Percentiles rank a stretch among this genome's conserved stretches.
phyloP scores from a whole-genome alignment of 2,113 vertebrate species.

The Notothenia rossii region DNA sequence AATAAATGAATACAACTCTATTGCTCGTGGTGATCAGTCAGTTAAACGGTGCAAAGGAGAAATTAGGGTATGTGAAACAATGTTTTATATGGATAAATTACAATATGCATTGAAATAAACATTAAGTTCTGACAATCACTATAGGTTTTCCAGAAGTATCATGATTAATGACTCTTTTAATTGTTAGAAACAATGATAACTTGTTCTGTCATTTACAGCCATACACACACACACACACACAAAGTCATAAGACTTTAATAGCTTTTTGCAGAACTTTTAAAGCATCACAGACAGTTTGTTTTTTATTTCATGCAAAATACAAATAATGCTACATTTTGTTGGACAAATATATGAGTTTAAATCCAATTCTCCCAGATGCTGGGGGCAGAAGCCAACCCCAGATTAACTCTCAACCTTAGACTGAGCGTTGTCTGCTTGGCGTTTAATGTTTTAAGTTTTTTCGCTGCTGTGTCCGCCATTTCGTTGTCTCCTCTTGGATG shows the following conservation, averaged over 20 bases:
- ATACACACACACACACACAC: too few species aligned
- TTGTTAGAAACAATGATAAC: conserved; percentile 3
- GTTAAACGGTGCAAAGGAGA: background rate
- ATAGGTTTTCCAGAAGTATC: background rate
- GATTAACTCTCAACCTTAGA: too few species aligned
- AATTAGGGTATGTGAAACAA: background rate
- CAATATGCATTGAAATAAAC: background rate
- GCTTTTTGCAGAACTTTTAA: background rate
- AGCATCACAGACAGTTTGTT: background rate
- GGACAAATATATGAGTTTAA: background rate
- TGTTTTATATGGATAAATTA: conserved; percentile 9
- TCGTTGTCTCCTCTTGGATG: too few species aligned
- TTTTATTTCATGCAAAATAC: conserved; percentile 1
- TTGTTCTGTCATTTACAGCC: background rate
- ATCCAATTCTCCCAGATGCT: too few species aligned
- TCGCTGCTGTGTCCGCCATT: too few species aligned
- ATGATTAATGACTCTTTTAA: conserved; percentile 4
- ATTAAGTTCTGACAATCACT: background rate
- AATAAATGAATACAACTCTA: too few species aligned
- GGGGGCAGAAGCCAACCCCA: too few species aligned
- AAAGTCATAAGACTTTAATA: background rate
- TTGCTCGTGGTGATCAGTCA: conserved; percentile 10
- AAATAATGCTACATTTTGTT: background rate
- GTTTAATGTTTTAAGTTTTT: too few species aligned
- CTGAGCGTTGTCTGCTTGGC: too few species aligned